Base-by-base conservation (phyloP, 2,888 invertebrate genomes). In the Pristionchus arcanus region DNA sequence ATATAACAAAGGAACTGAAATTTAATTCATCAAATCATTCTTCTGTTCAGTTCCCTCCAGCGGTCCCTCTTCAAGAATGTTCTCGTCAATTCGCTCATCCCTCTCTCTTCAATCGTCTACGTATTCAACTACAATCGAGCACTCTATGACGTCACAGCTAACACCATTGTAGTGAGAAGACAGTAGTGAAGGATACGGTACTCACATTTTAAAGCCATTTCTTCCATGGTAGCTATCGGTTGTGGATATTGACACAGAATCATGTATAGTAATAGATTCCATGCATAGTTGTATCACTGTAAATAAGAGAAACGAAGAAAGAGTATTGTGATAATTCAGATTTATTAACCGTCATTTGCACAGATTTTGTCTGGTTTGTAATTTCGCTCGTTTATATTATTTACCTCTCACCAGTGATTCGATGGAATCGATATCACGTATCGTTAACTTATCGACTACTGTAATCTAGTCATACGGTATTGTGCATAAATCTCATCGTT, bases 61-160 rank as follows among this genome's bases (percentile, higher is more conserved):
- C 92, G 95, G 19, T 93, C 95, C 2, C 86, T 95, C 83, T 83
- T 94, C 87, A 95, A 95, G 91, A 95, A 95, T 89, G 90, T 94
- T 49, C 87, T 94, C 34, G 93, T 94, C 68, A 94, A 93, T 87
- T 92, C 93, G 68, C 90, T 95, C 68, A 93, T 95, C 77, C 95
- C 95, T 42, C 88, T 95, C 83, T 94, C 92, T 90, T 93, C 93
- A 13, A 90, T 94, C 11, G 93, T 94, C 53, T 94, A 94, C 90
- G 90, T 93, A 42, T 92, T 95, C 91, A 90, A 91, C 53, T 91
- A 91, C 84, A 93, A 94, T 66, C 92, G 94, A n/a, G 92, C 93
- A 34, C 90, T 94, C 84, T 95, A 95, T 89, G 95, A 95, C 86
- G 71, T 93, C 53, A 90, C 91, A 7, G 92, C 93, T n/a, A 92